These are phyloP conservation scores for Sebastes flavidus DNA, from an alignment of 2,797 vertebrate species.

Conservation along the genomic window DNA sequence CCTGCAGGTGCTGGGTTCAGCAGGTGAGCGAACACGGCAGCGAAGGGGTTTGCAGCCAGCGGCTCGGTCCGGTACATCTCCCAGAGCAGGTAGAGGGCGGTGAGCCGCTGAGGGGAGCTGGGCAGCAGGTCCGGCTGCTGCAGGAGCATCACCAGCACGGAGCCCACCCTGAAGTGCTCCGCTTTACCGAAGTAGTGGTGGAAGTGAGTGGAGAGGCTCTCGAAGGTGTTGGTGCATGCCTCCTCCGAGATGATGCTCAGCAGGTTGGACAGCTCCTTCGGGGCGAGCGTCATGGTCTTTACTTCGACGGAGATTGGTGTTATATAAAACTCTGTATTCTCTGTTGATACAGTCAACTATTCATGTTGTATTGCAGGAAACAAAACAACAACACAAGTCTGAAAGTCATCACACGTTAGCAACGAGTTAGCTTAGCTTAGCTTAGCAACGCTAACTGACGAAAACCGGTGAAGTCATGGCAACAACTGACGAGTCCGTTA, in stretches of 20 bases:
- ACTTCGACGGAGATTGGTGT: background rate
- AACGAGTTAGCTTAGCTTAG: slow-evolving; percentile 61
- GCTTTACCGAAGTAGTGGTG: slow-evolving; percentile 96
- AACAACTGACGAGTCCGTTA: background rate
- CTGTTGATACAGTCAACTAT: background rate
- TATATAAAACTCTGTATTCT: background rate
- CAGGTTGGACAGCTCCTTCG: slow-evolving; percentile 94
- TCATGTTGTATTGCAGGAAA: background rate
- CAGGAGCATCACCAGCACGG: slow-evolving; percentile 94
- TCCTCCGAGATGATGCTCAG: slow-evolving; percentile 97
- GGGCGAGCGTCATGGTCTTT: slow-evolving; percentile 83
- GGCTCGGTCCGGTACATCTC: slow-evolving; percentile 99
- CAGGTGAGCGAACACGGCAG: slow-evolving; percentile 95
- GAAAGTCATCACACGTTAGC: slow-evolving; percentile 30
- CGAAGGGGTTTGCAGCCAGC: slow-evolving; percentile 96
- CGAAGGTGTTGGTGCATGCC: slow-evolving; percentile 93
- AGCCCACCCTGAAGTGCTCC: slow-evolving; percentile 95
- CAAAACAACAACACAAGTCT: background rate
- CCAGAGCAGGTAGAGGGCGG: slow-evolving; percentile 97
- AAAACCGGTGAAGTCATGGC: slow-evolving; percentile 16
- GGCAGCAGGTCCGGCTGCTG: slow-evolving; percentile 97
- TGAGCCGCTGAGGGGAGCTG: slow-evolving; percentile 94
- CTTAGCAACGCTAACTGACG: slow-evolving; percentile 42
- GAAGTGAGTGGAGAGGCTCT: slow-evolving; percentile 93
- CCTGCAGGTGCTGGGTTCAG: slow-evolving; percentile 89